Percentiles rank a stretch among this genome's conserved stretches.
phyloP scores from a whole-genome alignment of 1,140 invertebrate genomes.

The Scylla paramamosain region DNA sequence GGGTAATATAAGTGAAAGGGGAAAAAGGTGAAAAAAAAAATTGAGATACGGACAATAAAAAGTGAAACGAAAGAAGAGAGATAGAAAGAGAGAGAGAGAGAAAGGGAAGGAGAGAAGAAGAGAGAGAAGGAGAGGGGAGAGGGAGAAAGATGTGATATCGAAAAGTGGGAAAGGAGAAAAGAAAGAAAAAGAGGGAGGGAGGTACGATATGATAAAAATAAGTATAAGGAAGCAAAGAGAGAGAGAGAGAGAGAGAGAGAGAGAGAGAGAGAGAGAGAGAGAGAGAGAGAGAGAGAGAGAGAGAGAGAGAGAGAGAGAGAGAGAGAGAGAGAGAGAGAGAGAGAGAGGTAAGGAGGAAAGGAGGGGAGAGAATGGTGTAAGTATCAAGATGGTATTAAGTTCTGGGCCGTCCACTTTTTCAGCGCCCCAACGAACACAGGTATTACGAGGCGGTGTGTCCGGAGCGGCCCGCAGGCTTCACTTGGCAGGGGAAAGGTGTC shows the following conservation, averaged over 20 bases:
- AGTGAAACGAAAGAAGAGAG: neutral
- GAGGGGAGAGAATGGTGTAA: neutral
- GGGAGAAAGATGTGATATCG: no score
- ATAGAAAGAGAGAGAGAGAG: constrained; percentile 49
- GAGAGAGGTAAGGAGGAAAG: neutral
- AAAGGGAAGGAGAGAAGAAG: constrained; percentile 16
- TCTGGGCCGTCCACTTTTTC: neutral
- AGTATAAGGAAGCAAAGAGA: neutral
- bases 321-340: neutral
- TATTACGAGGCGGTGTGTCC: neutral
- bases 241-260: neutral
- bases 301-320: no score
- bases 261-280: neutral
- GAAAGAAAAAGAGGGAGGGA: neutral
- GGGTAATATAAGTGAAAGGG: no score
- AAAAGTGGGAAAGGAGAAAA: neutral
- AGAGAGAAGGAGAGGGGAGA: neutral
- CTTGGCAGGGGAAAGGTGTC: no score
- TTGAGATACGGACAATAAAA: no score
- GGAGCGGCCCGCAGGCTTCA: neutral
- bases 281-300: neutral
- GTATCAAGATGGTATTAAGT: neutral
- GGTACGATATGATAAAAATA: neutral
- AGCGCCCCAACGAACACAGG: neutral
- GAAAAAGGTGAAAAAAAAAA: no score